phyloP scores from a whole-genome alignment of 2,888 invertebrate species.

The Andrena chrysosceles region DNA sequence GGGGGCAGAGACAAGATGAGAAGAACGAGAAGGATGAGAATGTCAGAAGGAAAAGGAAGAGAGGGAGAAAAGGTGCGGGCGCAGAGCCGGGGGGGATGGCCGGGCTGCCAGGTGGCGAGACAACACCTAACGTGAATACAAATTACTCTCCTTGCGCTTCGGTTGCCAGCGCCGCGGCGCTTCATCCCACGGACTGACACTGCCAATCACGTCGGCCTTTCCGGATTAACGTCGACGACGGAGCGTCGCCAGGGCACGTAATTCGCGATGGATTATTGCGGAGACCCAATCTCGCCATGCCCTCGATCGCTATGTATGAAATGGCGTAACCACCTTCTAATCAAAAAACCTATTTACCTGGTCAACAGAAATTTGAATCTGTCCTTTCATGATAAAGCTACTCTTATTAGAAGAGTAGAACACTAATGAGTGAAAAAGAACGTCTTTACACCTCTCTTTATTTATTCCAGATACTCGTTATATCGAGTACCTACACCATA shows the following conservation, averaged over 20 bases:
- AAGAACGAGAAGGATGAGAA: slow-evolving; percentile 67
- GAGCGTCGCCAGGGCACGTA: slow-evolving; percentile 63
- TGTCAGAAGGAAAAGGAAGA: slow-evolving; percentile 60
- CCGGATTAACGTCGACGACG: slow-evolving; percentile 71
- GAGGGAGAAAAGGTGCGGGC: slow-evolving; percentile 54
- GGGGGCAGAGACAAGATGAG: slow-evolving; percentile 67
- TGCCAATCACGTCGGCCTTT: slow-evolving; percentile 76
- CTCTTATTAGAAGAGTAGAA: no score
- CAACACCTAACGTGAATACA: slow-evolving; percentile 81
- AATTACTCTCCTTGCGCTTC: slow-evolving; percentile 76
- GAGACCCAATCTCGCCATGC: slow-evolving; percentile 51
- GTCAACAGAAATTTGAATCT: not conserved
- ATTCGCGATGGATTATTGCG: slow-evolving; percentile 73
- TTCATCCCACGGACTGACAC: slow-evolving; percentile 69
- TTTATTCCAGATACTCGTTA: no score
- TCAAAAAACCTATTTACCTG: not conserved
- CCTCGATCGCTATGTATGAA: slow-evolving; percentile 34
- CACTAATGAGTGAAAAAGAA: no score
- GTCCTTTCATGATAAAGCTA: not conserved
- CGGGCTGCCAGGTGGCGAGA: slow-evolving; percentile 78
- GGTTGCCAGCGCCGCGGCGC: slow-evolving; percentile 70
- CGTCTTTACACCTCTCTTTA: no score
- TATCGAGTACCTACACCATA: not conserved
- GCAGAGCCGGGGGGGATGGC: slow-evolving; percentile 42
- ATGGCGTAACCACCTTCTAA: slow-evolving; percentile 18